These are phyloP conservation scores for Drosophila sordidula DNA, from an alignment of 2,888 invertebrate genomes.

Conservation along the genomic window DNA sequence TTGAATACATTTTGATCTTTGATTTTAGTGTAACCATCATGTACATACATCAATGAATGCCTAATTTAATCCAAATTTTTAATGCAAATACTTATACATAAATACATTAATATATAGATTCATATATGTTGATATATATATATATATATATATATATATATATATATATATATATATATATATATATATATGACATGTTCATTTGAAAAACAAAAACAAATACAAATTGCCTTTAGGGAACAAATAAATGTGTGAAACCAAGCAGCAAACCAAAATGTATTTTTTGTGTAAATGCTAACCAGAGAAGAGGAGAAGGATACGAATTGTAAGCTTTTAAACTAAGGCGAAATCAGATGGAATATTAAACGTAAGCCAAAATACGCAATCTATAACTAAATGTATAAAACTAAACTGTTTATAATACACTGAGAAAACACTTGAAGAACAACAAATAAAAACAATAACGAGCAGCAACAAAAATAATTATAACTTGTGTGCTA, in stretches of 20 bases:
- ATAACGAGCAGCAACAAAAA: conserved; percentile 8
- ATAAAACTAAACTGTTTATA: conserved; percentile 32
- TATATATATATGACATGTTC: too few species aligned
- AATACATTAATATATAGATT: conserved; percentile 15
- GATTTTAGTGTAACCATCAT: conserved; percentile 23
- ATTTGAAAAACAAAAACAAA: conserved; percentile 24
- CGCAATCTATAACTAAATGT: conserved; percentile 36
- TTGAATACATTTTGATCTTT: conserved; percentile 12
- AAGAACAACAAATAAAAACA: not conserved
- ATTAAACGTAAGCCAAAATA: conserved; percentile 60
- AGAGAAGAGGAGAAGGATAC: conserved; percentile 18
- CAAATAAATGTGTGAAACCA: conserved; percentile 49
- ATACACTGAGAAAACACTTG: conserved; percentile 8
- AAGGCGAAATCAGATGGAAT: conserved; percentile 33
- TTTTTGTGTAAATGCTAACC: conserved; percentile 45
- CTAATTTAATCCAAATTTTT: conserved; percentile 13
- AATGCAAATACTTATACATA: conserved; percentile 11
- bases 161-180: conserved; percentile 10
- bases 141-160: conserved; percentile 8
- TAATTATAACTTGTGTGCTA: conserved; percentile 17
- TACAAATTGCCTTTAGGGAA: conserved; percentile 69
- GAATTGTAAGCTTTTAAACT: conserved; percentile 33
- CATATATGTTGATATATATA: conserved; percentile 19
- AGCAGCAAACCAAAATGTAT: conserved; percentile 40
- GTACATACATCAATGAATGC: conserved; percentile 13